These are phyloP conservation scores for Sciurus carolinensis DNA, from an alignment of 2,797 vertebrate species.

Conservation along the genomic window DNA sequence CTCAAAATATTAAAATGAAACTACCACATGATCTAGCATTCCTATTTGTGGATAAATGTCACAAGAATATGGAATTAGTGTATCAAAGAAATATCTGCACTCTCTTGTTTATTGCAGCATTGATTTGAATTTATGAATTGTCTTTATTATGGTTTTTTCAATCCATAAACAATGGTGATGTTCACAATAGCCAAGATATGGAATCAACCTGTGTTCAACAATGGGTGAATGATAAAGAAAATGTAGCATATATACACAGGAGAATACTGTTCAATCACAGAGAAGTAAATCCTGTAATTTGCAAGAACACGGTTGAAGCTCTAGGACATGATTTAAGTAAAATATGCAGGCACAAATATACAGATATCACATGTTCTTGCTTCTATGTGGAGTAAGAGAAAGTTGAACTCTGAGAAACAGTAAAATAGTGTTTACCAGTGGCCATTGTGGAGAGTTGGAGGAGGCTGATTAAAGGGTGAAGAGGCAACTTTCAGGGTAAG, in stretches of 20 bases:
- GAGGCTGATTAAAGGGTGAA: neutral
- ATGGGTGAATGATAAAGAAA: neutral
- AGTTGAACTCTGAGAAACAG: neutral
- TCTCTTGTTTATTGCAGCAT: too few relatives aligned
- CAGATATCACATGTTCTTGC: too few relatives aligned
- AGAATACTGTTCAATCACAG: neutral
- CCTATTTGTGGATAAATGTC: too few relatives aligned
- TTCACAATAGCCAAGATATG: too few relatives aligned
- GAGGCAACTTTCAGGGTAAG: neutral
- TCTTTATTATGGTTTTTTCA: too few relatives aligned
- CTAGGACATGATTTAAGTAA: neutral
- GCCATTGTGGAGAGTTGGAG: rapidly evolving
- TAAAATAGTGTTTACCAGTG: neutral
- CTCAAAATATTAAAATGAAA: too few relatives aligned
- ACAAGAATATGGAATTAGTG: neutral
- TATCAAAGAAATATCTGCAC: neutral
- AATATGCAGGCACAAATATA: neutral
- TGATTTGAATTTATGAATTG: too few relatives aligned
- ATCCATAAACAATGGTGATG: too few relatives aligned
- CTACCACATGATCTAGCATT: too few relatives aligned
- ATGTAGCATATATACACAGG: too few relatives aligned
- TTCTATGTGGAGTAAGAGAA: neutral
- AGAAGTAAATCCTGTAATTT: neutral
- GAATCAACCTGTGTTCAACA: too few relatives aligned
- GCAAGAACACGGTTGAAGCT: neutral